These are phyloP conservation scores for Cassiopea andromeda DNA, from an alignment of 30 jellyfish, hydroid and myxozoan species.

Conservation along the genomic window DNA sequence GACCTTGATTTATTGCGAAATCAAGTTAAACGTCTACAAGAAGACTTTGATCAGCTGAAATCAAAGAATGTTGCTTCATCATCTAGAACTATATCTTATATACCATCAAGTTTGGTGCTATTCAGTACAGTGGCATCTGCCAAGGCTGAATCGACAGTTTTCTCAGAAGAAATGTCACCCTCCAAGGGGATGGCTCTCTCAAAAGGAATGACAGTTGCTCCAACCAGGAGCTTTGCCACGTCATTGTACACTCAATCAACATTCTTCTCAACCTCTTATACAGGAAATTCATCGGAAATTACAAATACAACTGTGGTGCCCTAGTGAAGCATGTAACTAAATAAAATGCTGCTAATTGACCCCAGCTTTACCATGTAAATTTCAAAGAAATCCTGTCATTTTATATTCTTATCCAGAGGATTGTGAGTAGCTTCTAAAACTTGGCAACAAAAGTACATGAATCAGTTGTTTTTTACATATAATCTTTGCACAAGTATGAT, in stretches of 20 bases:
- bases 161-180: too few species aligned
- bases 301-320: neutral
- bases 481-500: too few species aligned
- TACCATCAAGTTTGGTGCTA: neutral
- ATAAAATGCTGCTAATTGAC: slow-evolving; percentile 2
- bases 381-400: too few species aligned
- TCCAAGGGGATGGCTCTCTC: neutral
- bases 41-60: neutral
- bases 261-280: neutral
- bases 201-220: neutral
- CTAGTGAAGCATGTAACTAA: too few species aligned
- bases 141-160: too few species aligned
- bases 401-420: too few species aligned
- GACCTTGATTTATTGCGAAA: neutral
- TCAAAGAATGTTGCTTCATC: neutral
- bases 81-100: too few species aligned
- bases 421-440: too few species aligned
- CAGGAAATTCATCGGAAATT: neutral
- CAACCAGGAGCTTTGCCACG: neutral
- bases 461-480: too few species aligned
- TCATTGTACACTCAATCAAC: too few species aligned
- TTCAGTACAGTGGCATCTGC: too few species aligned
- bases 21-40: neutral
- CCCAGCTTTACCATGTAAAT: neutral
- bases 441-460: too few species aligned